Evolutionary conservation across 2,797 vertebrate genomes (phyloP).

Genomic region (Gymnothorax reevesii): DNA sequence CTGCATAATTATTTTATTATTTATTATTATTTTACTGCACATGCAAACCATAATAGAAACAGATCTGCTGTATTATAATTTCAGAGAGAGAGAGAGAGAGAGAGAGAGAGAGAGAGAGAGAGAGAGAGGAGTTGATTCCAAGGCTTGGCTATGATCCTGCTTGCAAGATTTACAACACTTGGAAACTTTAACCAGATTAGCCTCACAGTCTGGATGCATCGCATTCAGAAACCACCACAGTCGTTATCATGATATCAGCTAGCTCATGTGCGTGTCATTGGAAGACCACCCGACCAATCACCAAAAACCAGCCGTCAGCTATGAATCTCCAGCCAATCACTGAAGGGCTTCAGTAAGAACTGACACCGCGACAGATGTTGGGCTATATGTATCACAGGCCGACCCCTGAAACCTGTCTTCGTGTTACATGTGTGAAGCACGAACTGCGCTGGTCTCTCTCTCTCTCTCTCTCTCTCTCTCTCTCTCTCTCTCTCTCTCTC

Average conservation of each 20-base stretch:
- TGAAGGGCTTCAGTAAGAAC: neutral
- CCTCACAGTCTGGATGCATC: too few species aligned
- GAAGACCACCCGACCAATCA: constrained; percentile 46
- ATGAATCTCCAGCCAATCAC: constrained; percentile 17
- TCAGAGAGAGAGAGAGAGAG: too few species aligned
- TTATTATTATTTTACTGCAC: too few species aligned
- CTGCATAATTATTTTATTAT: too few species aligned
- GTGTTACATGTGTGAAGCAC: constrained; percentile 56
- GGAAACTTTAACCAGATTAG: neutral
- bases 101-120: too few species aligned
- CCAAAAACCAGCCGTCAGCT: neutral
- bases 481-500: constrained; percentile 29
- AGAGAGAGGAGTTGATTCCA: too few species aligned
- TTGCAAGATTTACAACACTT: too few species aligned
- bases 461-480: constrained; percentile 37
- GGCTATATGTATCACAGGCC: constrained; percentile 51
- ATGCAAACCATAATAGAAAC: too few species aligned
- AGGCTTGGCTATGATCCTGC: too few species aligned
- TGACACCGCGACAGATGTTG: neutral
- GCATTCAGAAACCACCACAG: too few species aligned
- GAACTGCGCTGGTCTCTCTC: neutral
- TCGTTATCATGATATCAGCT: neutral
- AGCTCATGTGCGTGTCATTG: constrained; percentile 41
- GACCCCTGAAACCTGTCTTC: constrained; percentile 60
- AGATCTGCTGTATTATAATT: too few species aligned